phyloP scores from a whole-genome alignment of 1,140 invertebrate species.

The Ceratoteleas bidentatus region DNA sequence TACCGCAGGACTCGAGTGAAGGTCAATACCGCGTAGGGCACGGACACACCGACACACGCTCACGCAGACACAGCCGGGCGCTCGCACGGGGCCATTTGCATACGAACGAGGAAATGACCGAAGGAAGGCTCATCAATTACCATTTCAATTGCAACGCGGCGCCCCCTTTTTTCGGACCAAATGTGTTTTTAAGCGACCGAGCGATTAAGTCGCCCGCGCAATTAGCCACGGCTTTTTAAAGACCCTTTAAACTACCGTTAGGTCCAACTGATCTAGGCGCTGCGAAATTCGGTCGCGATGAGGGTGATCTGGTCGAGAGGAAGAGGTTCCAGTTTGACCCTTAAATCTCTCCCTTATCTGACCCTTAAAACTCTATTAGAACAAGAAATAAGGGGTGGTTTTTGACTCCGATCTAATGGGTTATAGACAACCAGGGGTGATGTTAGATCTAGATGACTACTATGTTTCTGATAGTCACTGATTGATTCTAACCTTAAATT shows the following conservation, averaged over 20 bases:
- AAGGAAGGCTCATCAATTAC: conserved; percentile 9
- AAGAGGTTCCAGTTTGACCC: no score
- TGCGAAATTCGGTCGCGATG: no score
- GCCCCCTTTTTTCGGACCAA: not conserved
- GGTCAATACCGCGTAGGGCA: conserved; percentile 24
- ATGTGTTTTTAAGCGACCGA: conserved; percentile 1
- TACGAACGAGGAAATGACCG: conserved; percentile 7
- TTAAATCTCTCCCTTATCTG: no score
- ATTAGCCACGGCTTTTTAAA: not conserved
- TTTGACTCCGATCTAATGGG: no score
- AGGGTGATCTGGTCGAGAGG: no score
- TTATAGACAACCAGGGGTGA: no score
- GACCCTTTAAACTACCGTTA: not conserved
- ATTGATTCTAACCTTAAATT: not conserved
- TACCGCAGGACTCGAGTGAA: conserved; percentile 22
- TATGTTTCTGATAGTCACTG: no score
- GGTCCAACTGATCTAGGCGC: no score
- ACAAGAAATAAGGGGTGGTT: no score
- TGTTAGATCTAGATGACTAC: no score
- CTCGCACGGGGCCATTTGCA: not conserved
- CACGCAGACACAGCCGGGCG: not conserved
- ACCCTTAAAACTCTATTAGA: no score
- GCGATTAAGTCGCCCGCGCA: not conserved
- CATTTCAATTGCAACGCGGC: conserved; percentile 7
- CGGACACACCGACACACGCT: not conserved